phyloP scores from a whole-genome alignment of 2,888 invertebrate genomes.

The Megalurothrips usitatus region DNA sequence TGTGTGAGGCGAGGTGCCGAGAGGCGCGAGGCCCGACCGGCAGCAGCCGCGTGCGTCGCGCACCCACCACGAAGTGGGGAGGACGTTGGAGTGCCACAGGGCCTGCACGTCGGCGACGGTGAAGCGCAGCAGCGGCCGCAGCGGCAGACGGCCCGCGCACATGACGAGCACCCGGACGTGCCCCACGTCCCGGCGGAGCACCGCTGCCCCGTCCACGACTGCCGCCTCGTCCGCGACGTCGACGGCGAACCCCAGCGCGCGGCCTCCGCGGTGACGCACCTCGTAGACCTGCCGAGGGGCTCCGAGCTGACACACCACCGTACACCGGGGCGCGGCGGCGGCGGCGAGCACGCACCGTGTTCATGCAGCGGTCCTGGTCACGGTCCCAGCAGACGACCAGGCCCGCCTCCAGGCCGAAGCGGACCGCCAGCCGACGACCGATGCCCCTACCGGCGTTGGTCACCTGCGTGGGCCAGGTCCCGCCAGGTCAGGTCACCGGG shows the following conservation, averaged over 20 bases:
- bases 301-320: neutral
- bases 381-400: constrained; percentile 15
- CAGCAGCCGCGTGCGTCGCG: neutral
- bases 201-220: neutral
- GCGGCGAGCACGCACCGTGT: neutral
- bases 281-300: constrained; percentile 1
- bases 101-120: neutral
- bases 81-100: neutral
- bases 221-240: neutral
- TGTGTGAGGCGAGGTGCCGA: neutral
- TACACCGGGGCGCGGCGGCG: neutral
- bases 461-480: neutral
- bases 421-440: neutral
- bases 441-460: neutral
- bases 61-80: neutral
- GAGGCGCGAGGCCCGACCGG: neutral
- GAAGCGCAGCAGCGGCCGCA: neutral
- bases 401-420: constrained; percentile 18
- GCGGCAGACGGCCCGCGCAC: constrained; percentile 1
- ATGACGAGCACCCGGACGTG: neutral
- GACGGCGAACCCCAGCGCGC: neutral
- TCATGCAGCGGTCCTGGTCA: neutral
- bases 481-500: neutral
- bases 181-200: neutral
- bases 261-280: neutral